These are phyloP conservation scores for Drosophila anceps DNA, from an alignment of 2,888 invertebrate genomes.

Conservation along the genomic window DNA sequence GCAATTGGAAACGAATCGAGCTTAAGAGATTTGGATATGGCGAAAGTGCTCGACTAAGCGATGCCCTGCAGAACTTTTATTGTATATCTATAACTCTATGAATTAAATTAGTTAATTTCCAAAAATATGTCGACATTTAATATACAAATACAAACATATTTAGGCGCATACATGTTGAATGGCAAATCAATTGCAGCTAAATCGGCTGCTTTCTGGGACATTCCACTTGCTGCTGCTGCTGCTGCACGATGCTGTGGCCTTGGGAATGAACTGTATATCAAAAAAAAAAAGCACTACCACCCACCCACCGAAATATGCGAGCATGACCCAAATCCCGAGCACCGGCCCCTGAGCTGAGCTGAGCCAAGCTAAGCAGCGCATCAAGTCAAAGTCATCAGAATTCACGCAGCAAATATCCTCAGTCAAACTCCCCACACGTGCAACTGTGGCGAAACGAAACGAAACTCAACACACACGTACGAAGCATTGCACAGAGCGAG, in stretches of 20 bases:
- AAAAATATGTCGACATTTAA: too few relatives aligned
- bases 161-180: background rate
- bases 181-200: constrained; percentile 5
- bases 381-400: constrained; percentile 39
- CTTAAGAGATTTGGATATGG: too few relatives aligned
- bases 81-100: too few relatives aligned
- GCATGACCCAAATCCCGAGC: constrained; percentile 56
- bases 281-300: too few relatives aligned
- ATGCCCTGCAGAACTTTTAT: too few relatives aligned
- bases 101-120: too few relatives aligned
- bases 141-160: too few relatives aligned
- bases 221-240: constrained; percentile 26
- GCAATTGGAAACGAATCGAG: background rate
- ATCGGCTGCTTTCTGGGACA: constrained; percentile 27
- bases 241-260: constrained; percentile 37
- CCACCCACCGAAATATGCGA: constrained; percentile 12
- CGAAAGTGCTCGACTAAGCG: too few relatives aligned
- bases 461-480: constrained; percentile 49
- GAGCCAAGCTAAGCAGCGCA: constrained; percentile 13
- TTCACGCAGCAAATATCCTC: constrained; percentile 39
- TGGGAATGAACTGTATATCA: constrained; percentile 19
- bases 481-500: constrained; percentile 1
- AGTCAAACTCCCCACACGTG: background rate
- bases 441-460: constrained; percentile 23
- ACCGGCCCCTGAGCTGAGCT: constrained; percentile 38